A percentile compares a stretch with the other conserved stretches of the same genome.
Evolutionary conservation across 2,888 invertebrate species (phyloP).

Genomic region (Palloptera scutellata): DNA sequence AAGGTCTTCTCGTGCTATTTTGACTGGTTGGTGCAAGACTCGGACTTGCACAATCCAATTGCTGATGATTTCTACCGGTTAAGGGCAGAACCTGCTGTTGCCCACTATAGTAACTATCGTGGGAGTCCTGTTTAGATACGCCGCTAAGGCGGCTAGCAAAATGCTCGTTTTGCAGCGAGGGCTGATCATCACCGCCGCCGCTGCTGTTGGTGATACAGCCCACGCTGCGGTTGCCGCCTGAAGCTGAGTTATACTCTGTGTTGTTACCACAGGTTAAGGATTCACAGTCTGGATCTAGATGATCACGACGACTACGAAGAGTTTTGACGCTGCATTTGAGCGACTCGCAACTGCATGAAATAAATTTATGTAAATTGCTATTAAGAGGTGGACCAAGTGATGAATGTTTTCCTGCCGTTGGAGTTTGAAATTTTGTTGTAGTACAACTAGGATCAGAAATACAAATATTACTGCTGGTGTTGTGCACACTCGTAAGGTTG

Average conservation of each 20-base stretch:
- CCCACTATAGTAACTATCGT: conserved; percentile 50
- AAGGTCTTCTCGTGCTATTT: conserved; percentile 46
- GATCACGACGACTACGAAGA: conserved; percentile 37
- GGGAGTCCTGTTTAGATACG: conserved; percentile 58
- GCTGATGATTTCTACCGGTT: conserved; percentile 30
- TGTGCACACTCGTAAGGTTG: conserved; percentile 62
- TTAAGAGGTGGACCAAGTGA: not conserved
- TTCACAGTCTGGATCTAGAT: conserved; percentile 46
- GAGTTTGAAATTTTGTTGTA: conserved; percentile 19
- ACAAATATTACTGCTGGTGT: conserved; percentile 41
- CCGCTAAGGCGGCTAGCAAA: conserved; percentile 50
- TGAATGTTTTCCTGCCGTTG: conserved; percentile 39
- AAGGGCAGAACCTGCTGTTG: conserved; percentile 23
- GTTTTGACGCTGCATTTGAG: conserved; percentile 44
- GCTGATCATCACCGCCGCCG: conserved; percentile 51
- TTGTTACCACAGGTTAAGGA: conserved; percentile 47
- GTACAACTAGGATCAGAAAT: conserved; percentile 33
- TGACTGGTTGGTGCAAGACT: conserved; percentile 48
- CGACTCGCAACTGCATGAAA: conserved; percentile 58
- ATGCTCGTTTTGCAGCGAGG: conserved; percentile 42
- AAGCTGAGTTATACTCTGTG: conserved; percentile 29
- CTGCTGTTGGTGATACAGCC: conserved; percentile 35
- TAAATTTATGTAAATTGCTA: conserved; percentile 49
- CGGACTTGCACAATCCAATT: conserved; percentile 41
- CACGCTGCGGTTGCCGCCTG: conserved; percentile 23